These are phyloP conservation scores for Cladopsammia gracilis DNA, from an alignment of 64 coral and sea anemone species.

Conservation along the genomic window DNA sequence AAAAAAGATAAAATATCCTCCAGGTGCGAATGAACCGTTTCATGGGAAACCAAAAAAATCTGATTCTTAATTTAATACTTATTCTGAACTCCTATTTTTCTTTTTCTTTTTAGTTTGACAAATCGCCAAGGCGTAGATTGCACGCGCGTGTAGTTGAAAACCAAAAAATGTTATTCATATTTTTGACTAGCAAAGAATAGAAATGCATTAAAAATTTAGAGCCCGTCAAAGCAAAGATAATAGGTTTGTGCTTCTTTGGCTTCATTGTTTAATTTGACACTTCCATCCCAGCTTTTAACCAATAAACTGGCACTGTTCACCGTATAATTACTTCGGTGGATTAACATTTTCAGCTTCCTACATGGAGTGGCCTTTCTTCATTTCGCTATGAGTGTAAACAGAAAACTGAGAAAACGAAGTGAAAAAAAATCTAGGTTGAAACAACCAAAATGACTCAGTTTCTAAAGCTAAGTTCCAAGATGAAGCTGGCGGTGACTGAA, in stretches of 20 bases:
- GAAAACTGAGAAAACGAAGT: background rate
- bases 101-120: background rate
- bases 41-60: background rate
- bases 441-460: background rate
- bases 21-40: conserved; percentile 2
- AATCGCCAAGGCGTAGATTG: too few relatives aligned
- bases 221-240: conserved; percentile 27
- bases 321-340: background rate
- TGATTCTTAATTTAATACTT: background rate
- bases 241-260: background rate
- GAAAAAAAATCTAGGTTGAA: background rate
- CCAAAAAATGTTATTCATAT: conserved; percentile 4
- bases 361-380: background rate
- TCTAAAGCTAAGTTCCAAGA: background rate
- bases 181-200: background rate
- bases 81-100: background rate
- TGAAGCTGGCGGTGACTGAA: background rate
- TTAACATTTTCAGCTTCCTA: background rate
- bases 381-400: background rate
- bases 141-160: background rate
- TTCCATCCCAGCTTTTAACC: background rate
- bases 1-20: background rate
- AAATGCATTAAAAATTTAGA: conserved; percentile 47
- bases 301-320: background rate
- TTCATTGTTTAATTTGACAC: conserved; percentile 59